Conservation (phyloP, 2,797 vertebrate genomes). For the Anableps anableps region DNA sequence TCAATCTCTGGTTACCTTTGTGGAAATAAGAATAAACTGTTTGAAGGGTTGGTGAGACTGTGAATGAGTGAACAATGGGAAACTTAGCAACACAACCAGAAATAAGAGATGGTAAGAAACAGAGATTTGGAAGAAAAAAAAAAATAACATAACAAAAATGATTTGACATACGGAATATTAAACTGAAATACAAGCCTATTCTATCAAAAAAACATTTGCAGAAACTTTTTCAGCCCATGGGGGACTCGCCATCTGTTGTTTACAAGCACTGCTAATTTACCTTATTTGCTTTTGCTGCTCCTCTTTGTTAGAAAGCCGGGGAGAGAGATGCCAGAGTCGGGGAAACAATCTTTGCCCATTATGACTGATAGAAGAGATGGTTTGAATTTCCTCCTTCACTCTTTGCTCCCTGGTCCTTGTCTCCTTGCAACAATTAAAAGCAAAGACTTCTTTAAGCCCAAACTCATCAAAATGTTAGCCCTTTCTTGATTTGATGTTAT, state of each 20-base stretch:
- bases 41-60: slow-evolving; percentile 48
- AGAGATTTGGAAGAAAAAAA: too few relatives aligned
- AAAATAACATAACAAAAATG: background rate
- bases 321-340: background rate
- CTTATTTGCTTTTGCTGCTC: background rate
- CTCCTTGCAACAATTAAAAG: background rate
- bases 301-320: background rate
- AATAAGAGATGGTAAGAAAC: slow-evolving; percentile 1
- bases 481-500: background rate
- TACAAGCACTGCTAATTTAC: background rate
- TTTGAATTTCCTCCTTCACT: background rate
- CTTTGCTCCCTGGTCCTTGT: too few relatives aligned
- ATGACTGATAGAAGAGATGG: background rate
- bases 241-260: too few relatives aligned
- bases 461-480: background rate
- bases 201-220: too few relatives aligned
- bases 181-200: too few relatives aligned
- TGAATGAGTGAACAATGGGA: slow-evolving; percentile 3
- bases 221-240: too few relatives aligned
- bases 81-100: background rate
- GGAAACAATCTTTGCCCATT: background rate
- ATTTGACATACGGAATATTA: too few relatives aligned
- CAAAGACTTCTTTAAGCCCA: background rate
- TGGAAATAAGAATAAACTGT: slow-evolving; percentile 52
- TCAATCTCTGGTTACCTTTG: slow-evolving; percentile 75